Percentiles rank a stretch among this genome's conserved stretches.
Conservation (phyloP, 2,888 invertebrate species). For the Scrobipalpa costella region DNA sequence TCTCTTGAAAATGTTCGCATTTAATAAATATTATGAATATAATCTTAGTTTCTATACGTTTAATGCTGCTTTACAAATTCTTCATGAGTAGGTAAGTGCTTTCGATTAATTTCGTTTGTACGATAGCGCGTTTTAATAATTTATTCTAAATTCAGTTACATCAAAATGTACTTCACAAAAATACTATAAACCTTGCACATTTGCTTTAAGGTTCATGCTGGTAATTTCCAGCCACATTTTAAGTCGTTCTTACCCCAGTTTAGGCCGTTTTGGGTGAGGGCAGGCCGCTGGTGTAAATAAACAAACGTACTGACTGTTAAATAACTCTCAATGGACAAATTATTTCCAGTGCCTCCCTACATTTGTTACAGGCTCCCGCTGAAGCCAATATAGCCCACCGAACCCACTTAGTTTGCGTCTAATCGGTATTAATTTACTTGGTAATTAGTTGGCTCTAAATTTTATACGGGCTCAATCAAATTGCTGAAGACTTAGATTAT, state of each 20-base stretch:
- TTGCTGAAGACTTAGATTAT: constrained; percentile 7
- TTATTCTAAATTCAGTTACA: constrained; percentile 52
- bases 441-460: constrained; percentile 40
- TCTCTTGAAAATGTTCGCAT: too few species aligned
- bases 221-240: not conserved
- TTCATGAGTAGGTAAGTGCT: constrained; percentile 57
- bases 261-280: constrained; percentile 47
- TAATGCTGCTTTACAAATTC: constrained; percentile 47
- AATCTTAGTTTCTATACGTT: too few species aligned
- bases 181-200: constrained; percentile 43
- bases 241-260: constrained; percentile 32
- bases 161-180: constrained; percentile 35
- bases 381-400: constrained; percentile 43
- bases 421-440: constrained; percentile 46
- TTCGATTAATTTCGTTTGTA: constrained; percentile 67
- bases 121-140: constrained; percentile 69
- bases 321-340: constrained; percentile 61
- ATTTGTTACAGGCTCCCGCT: constrained; percentile 48
- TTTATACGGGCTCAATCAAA: constrained; percentile 16
- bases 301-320: constrained; percentile 57
- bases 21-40: too few species aligned
- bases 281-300: constrained; percentile 55
- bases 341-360: constrained; percentile 50
- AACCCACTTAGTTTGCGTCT: constrained; percentile 46
- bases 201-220: constrained; percentile 34